Evolutionary conservation across 2,888 invertebrate species (phyloP), one percentile per base, ranked within the genome.

Genomic region (Pammene fasciana): DNA sequence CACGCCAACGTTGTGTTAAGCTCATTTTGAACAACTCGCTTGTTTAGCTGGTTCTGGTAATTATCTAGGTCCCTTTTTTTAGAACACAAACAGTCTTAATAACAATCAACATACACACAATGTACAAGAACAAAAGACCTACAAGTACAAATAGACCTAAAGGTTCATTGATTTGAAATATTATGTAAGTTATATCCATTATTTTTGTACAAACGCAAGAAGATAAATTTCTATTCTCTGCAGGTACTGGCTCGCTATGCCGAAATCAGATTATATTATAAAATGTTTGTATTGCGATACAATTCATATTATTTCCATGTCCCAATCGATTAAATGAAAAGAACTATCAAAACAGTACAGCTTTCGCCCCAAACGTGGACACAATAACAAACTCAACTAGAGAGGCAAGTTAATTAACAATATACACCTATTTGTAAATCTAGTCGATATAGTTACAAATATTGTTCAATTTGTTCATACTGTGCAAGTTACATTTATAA

Each of bases 311-410:
- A 13, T 34, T 43, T 18, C 18, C 18, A 48, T 16, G 38, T 38
- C 48, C 14, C 18, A 38, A 11, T 10, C 14, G 38, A 36, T 56
- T 16, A 13, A 43, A 18, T 36, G 1, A 10, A 38, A 41, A 41
- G 46, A 65, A 56, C 48, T 57, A 48, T 14, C 48, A 34, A 41
- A 48, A 66, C 48, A 66, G 18, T 41, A 50, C 18, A 13, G 14
- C 65, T 66, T 66, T 66, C 65, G 38, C 57, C 18, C 65, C 56
- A 65, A 66, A 66, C 41, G 13, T 13, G 57, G 56, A 18, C n/a
- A 65, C 56, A 56, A 57, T 65, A 48, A 38, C 46, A 34, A 41
- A 50, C 2, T 26, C 38, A 62, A 50, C 38, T 18, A 41, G 36
- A 11, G 9, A 13, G 59, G n/a, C 14, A 26, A 34, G 9, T 43